These are phyloP conservation scores for Temnothorax ravouxi DNA, from an alignment of 2,888 invertebrate species.

Conservation along the genomic window DNA sequence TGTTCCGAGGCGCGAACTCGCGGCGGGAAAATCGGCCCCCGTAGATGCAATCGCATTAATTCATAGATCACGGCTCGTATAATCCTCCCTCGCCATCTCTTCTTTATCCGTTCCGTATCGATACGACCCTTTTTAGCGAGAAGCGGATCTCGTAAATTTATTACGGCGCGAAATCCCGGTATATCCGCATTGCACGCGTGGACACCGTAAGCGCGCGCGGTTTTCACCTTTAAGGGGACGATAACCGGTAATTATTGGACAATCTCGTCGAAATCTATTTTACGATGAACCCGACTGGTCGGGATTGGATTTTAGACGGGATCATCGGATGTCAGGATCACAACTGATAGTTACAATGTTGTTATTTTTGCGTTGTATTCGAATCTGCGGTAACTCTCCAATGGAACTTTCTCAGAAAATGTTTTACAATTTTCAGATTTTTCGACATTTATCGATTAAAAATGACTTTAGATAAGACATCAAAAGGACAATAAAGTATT, in stretches of 20 bases:
- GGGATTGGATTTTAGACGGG: neutral
- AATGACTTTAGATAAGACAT: neutral
- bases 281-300: constrained; percentile 9
- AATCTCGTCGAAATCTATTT: constrained; percentile 5
- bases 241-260: constrained; percentile 64
- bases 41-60: constrained; percentile 48
- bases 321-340: neutral
- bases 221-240: constrained; percentile 46
- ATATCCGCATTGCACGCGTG: neutral
- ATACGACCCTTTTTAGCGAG: constrained; percentile 5
- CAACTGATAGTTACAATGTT: neutral
- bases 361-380: neutral
- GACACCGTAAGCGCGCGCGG: neutral
- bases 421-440: neutral
- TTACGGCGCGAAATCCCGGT: constrained; percentile 29
- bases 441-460: neutral
- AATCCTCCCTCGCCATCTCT: constrained; percentile 18
- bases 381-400: neutral
- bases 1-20: constrained; percentile 1
- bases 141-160: constrained; percentile 42
- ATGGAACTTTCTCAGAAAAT: neutral
- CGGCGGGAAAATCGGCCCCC: constrained; percentile 15
- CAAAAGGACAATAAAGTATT: neutral
- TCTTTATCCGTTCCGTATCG: neutral
- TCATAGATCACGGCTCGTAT: constrained; percentile 28